phyloP scores from a whole-genome alignment of 64 coral and sea anemone species.

The Acropora yongei region DNA sequence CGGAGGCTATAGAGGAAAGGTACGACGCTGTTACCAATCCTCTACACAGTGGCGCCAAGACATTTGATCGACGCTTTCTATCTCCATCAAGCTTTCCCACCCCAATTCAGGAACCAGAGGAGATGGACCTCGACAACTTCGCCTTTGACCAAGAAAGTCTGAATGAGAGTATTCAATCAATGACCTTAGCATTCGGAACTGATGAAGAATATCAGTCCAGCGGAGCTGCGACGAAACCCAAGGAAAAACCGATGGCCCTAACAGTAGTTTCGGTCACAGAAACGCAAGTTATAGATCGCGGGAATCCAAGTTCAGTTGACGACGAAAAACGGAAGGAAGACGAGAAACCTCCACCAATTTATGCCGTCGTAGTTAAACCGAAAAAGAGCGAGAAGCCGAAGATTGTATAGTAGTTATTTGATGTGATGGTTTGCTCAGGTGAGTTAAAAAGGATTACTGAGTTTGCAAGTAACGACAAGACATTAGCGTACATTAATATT shows the following conservation, averaged over 20 bases:
- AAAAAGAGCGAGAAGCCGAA: neutral
- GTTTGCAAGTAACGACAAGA: too few species aligned
- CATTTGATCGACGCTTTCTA: neutral
- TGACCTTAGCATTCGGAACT: neutral
- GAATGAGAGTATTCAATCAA: constrained; percentile 20
- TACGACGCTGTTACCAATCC: constrained; percentile 4
- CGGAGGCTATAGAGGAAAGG: neutral
- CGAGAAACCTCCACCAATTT: neutral
- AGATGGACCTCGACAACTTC: constrained; percentile 18
- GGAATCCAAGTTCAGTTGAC: neutral
- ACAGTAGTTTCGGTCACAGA: constrained; percentile 24
- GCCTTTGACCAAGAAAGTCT: constrained; percentile 37
- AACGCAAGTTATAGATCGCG: neutral
- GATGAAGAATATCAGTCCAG: constrained; percentile 27
- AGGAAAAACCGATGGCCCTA: neutral
- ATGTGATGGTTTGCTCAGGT: too few species aligned
- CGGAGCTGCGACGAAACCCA: neutral
- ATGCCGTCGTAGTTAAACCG: constrained; percentile 16
- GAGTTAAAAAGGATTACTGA: too few species aligned
- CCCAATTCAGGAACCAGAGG: constrained; percentile 2
- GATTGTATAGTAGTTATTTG: neutral
- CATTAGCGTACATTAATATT: too few species aligned
- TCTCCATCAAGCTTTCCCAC: constrained; percentile 12
- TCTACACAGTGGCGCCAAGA: neutral
- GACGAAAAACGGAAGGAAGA: neutral